These are phyloP conservation scores for Pogonophryne albipinna DNA, from an alignment of 2,797 vertebrate species.

Conservation along the genomic window DNA sequence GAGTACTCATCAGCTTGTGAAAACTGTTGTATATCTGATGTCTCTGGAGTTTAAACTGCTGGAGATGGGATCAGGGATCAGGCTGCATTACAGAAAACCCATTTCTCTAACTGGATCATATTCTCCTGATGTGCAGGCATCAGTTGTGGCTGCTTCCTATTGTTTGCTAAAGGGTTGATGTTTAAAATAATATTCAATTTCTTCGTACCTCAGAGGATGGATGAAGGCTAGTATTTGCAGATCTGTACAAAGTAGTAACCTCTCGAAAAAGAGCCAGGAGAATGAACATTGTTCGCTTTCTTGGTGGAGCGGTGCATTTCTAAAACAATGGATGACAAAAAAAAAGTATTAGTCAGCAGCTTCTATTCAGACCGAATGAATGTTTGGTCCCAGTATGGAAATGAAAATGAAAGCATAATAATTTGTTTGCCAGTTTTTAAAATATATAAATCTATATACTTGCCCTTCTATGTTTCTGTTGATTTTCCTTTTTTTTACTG, in stretches of 20 bases:
- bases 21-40: not conserved
- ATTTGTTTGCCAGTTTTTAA: too few relatives aligned
- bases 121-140: not conserved
- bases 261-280: conserved; percentile 89
- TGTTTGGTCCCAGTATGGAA: not conserved
- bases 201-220: conserved; percentile 80
- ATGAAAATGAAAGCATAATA: too few relatives aligned
- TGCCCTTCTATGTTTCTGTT: not conserved
- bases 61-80: not conserved
- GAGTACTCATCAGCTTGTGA: not conserved
- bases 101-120: not conserved
- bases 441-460: not conserved
- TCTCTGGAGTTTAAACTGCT: conserved; percentile 1
- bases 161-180: not conserved
- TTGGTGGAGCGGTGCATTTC: conserved; percentile 1
- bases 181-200: not conserved
- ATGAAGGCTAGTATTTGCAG: conserved; percentile 49
- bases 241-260: conserved; percentile 80
- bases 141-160: not conserved
- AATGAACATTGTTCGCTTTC: conserved; percentile 71
- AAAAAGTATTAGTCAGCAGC: not conserved
- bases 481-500: not conserved
- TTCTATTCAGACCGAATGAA: not conserved
- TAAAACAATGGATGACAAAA: conserved; percentile 19
- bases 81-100: not conserved